Evolutionary conservation across 2,113 vertebrate genomes (phyloP), one percentile per base, ranked within the genome.

Genomic region (Larimichthys polyactis): DNA sequence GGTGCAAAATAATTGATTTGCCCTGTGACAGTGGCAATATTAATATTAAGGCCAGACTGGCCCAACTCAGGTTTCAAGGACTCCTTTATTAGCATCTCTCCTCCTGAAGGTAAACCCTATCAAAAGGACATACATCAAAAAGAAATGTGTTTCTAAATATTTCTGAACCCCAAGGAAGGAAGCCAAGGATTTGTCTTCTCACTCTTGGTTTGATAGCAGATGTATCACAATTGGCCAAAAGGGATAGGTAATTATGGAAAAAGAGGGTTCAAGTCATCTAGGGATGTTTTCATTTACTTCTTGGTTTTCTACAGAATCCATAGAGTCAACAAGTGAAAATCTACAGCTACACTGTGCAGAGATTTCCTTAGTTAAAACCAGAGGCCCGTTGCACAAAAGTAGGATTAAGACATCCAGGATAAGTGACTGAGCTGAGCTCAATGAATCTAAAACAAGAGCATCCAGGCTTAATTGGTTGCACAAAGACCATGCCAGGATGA

Each of bases 41-140:
- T 27, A 2, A 64, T 82, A 82, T 75, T 27, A 72, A 67, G 88
- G 78, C 81, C 79, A 88, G 78, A 87, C 72, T 58, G 73, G 44
- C 79, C 63, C 48, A 66, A 76, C 83, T 93, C 82, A 20, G 69
- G 75, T 94, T 93, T 89, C 92, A 74, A 91, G 79, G 89, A 88
- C 88, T 90, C 70, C 71, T 76, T 92, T 87, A 92, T 91, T 88
- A 87, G 75, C 69, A 75, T 83, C 75, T 66, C 17, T 60, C 12
- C 12, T 75, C 17, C 49, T 43, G 11, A 19, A 72, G 43, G 16
- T 82, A 89, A 91, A 90, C 79, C 44, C 82, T 65, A 90, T 81
- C 60, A 65, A 36, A 24, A 48, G 64, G 62, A 81, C 68, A 81
- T 64, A 70, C 74, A 75, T 81, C 82, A 91, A 89, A 80, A 81